A percentile compares a stretch with the other conserved stretches of the same genome.
phyloP scores from a whole-genome alignment of 2,113 vertebrate genomes.

The Anguilla japonica region DNA sequence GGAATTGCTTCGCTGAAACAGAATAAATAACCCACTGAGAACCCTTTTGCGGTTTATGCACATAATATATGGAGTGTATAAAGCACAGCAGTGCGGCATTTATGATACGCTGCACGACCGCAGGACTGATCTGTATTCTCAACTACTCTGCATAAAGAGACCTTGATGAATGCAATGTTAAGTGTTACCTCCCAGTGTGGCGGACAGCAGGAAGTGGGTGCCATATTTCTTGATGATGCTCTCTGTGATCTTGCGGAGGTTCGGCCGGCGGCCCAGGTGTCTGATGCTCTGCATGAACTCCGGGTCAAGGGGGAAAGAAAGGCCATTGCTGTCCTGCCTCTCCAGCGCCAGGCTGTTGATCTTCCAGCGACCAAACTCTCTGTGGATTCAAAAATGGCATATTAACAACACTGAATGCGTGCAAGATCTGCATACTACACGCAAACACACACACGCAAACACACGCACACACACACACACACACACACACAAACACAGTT shows the following conservation, averaged over 20 bases:
- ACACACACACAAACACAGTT: no score
- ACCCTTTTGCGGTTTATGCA: neutral
- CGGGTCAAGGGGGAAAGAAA: conserved; percentile 70
- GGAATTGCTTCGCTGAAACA: neutral
- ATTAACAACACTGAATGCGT: neutral
- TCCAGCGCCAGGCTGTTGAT: conserved; percentile 77
- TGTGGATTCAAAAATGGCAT: conserved; percentile 37
- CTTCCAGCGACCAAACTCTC: conserved; percentile 82
- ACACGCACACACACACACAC: no score
- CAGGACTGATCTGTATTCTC: conserved; percentile 62
- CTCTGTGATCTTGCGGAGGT: conserved; percentile 71
- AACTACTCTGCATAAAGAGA: neutral
- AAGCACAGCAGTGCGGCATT: neutral
- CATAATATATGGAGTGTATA: neutral
- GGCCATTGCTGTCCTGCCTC: conserved; percentile 63
- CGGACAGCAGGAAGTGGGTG: conserved; percentile 73
- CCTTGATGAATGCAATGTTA: neutral
- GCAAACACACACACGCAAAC: neutral
- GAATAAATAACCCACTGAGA: neutral
- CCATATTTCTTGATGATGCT: conserved; percentile 79
- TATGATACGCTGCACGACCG: conserved; percentile 8
- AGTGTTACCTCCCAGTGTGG: conserved; percentile 74
- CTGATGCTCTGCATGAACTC: conserved; percentile 73
- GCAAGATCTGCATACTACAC: neutral
- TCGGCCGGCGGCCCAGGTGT: conserved; percentile 73